Conservation (phyloP, 2,797 vertebrate genomes). For the Mastacembelus armatus region DNA sequence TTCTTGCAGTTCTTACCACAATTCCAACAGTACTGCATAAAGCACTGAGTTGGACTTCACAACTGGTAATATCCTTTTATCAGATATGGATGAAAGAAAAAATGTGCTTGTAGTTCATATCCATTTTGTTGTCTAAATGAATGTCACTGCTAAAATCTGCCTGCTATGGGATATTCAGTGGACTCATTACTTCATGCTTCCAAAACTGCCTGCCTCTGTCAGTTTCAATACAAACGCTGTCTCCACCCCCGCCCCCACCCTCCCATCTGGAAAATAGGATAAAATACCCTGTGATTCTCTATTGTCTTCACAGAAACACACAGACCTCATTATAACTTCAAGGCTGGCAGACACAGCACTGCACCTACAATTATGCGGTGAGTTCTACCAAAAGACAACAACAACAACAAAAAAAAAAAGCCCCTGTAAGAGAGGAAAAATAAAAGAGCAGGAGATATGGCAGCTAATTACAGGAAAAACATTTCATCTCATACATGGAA, state of each 20-base stretch:
- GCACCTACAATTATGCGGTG: conserved; percentile 79
- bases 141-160: conserved; percentile 77
- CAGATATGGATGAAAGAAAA: conserved; percentile 58
- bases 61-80: conserved; percentile 53
- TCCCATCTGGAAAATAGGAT: conserved; percentile 76
- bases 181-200: conserved; percentile 77
- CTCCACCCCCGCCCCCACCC: conserved; percentile 44
- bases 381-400: conserved; percentile 73
- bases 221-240: conserved; percentile 77
- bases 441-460: conserved; percentile 64
- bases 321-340: conserved; percentile 86
- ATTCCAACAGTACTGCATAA: conserved; percentile 25
- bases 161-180: conserved; percentile 75
- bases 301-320: conserved; percentile 78
- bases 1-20: conserved; percentile 26
- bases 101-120: conserved; percentile 60
- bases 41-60: conserved; percentile 45
- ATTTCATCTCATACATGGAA: conserved; percentile 66
- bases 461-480: conserved; percentile 78
- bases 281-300: conserved; percentile 76
- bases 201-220: conserved; percentile 76
- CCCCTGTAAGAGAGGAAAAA: conserved; percentile 50
- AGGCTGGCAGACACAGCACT: conserved; percentile 77
- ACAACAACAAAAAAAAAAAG: conserved; percentile 37
- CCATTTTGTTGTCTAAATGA: conserved; percentile 76